Percentiles rank a stretch among this genome's conserved stretches.
These are phyloP conservation scores for Leucophora obtusa DNA, from an alignment of 2,888 invertebrate species.

Conservation along the genomic window DNA sequence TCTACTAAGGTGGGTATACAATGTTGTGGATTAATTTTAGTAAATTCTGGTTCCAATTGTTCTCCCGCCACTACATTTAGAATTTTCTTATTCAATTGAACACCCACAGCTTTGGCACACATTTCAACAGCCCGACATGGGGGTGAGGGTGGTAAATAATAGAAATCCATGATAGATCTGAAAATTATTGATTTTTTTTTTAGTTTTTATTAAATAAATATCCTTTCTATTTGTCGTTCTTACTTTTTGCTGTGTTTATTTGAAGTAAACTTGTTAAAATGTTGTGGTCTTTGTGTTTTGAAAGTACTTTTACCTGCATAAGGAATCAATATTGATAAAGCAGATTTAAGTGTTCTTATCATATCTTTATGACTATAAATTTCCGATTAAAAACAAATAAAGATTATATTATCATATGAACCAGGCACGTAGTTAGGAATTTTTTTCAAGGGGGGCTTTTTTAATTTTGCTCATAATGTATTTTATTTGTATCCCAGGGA, in stretches of 20 bases:
- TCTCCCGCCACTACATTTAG: conserved; percentile 81
- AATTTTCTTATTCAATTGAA: conserved; percentile 83
- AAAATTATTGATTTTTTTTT: background rate
- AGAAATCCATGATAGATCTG: conserved; percentile 80
- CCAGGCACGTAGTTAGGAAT: too few species aligned
- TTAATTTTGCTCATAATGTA: too few species aligned
- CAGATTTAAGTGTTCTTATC: too few species aligned
- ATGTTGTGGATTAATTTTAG: conserved; percentile 90
- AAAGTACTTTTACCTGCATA: background rate
- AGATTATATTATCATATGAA: too few species aligned
- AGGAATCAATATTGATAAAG: too few species aligned
- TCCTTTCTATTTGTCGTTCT: background rate
- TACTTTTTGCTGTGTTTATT: background rate
- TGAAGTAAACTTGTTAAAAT: background rate
- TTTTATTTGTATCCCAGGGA: too few species aligned
- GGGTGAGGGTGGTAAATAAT: conserved; percentile 82
- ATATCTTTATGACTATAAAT: too few species aligned
- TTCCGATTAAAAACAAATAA: too few species aligned
- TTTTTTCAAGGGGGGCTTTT: too few species aligned
- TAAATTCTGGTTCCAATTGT: conserved; percentile 83
- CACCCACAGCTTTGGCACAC: conserved; percentile 82
- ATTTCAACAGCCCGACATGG: conserved; percentile 83
- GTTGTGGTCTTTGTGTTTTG: background rate
- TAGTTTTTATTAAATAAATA: background rate
- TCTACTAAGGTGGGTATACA: conserved; percentile 90